A percentile compares a stretch with the other conserved stretches of the same genome.
Evolutionary conservation across 2,113 vertebrate species (phyloP).

Genomic region (Poeciliopsis retropinna): DNA sequence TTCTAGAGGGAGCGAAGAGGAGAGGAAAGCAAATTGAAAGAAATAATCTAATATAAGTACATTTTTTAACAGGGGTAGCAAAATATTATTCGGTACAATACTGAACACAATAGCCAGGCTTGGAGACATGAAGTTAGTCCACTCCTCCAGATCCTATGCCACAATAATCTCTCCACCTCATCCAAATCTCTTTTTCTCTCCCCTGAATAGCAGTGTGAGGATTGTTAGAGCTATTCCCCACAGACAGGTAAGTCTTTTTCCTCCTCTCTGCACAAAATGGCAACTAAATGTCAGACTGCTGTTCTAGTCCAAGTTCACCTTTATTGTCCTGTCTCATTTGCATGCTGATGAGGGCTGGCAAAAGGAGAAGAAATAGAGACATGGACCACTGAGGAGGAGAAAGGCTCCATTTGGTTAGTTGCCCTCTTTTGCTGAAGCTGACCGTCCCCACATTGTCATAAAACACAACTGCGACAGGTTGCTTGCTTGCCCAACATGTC

Average conservation of each 20-base stretch:
- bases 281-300: constrained; percentile 81
- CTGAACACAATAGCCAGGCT: constrained; percentile 14
- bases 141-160: constrained; percentile 49
- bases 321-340: constrained; percentile 73
- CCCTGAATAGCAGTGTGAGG: constrained; percentile 33
- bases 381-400: constrained; percentile 39
- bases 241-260: constrained; percentile 69
- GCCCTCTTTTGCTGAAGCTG: constrained; percentile 52
- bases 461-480: constrained; percentile 56
- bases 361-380: constrained; percentile 33
- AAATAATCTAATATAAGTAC: constrained; percentile 49
- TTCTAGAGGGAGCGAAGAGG: not conserved
- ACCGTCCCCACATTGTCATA: constrained; percentile 58
- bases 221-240: constrained; percentile 58
- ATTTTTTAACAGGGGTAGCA: constrained; percentile 50
- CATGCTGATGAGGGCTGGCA: constrained; percentile 63
- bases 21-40: constrained; percentile 16
- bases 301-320: constrained; percentile 75
- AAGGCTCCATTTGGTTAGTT: constrained; percentile 62
- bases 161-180: constrained; percentile 44
- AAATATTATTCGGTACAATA: constrained; percentile 35
- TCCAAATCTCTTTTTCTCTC: constrained; percentile 28
- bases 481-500: constrained; percentile 57
- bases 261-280: constrained; percentile 70
- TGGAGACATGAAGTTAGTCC: constrained; percentile 42